phyloP scores from a whole-genome alignment of 2,113 vertebrate species.

The Hirundichthys speculiger region DNA sequence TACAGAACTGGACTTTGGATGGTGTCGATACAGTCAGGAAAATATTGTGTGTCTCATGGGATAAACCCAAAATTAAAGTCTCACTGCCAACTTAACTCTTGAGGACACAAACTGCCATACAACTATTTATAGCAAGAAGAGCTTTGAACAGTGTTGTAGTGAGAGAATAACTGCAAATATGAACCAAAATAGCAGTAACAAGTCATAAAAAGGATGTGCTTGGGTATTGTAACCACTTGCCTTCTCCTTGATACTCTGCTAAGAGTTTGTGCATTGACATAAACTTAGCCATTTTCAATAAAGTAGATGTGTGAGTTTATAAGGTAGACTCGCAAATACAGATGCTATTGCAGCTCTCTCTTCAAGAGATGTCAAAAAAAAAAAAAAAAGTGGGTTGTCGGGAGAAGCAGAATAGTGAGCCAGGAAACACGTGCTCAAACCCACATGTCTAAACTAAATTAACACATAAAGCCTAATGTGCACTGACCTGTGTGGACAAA shows the following conservation, averaged over 20 bases:
- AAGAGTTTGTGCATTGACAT: not conserved
- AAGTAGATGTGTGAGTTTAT: too few relatives aligned
- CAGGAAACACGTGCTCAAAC: too few relatives aligned
- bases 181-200: not conserved
- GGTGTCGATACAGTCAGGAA: too few relatives aligned
- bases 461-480: conserved; percentile 4
- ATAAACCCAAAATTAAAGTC: conserved; percentile 27
- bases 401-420: not conserved
- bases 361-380: not conserved
- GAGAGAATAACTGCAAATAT: not conserved
- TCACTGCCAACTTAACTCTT: not conserved
- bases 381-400: not conserved
- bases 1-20: too few relatives aligned
- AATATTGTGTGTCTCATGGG: not conserved
- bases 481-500: conserved; percentile 14
- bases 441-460: too few relatives aligned
- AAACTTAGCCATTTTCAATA: too few relatives aligned
- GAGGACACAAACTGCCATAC: conserved; percentile 7
- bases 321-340: not conserved
- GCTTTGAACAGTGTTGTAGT: not conserved
- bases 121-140: conserved; percentile 6
- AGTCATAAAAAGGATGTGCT: conserved; percentile 40
- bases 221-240: conserved; percentile 28
- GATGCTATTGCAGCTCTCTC: not conserved
- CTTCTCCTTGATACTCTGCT: conserved; percentile 12